Base-by-base conservation (phyloP, 2,113 vertebrate genomes). In the Ariopsis seemanni region DNA sequence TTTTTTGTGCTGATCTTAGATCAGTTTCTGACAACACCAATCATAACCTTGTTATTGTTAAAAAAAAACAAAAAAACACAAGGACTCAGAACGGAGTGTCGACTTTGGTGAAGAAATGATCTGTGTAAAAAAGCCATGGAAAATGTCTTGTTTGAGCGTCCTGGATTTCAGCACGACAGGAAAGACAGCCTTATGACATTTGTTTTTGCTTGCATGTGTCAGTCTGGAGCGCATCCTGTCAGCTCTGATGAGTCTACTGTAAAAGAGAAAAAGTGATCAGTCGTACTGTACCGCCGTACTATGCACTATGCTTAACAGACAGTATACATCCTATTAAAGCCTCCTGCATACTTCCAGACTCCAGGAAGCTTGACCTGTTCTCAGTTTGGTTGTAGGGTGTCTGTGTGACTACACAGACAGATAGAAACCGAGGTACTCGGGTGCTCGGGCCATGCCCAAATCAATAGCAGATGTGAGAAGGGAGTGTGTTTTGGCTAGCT, bases 401-500 rank as follows among this genome's bases (percentile, higher is more conserved):
- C 82, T 84, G 50, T 84, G 79, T 50, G 77, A 58, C 85, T 86
- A 74, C 34, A 52, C 69, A 86, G 80, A 88, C 80, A 90, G 84
- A 83, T 86, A 83, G 74, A 88, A 83, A 63, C 55, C 4, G 80
- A 86, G 84, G 84, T 87, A 71, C 88, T 72, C 65, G n/a, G 85
- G 87, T 87, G 79, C 88, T 72, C 65, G n/a, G 85, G 87, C 55
- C 84, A 63, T 88, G 25, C 25, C 65, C 79, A 88, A 90, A 90
- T 90, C 89, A 88, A 86, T 84, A 80, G 58, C 89, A 90, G 89
- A 90, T 90, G 87, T 90, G 55, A 74, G 71, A 89, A 62, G 69
- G 67, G 85, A 90, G 79, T 72, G 65, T 84, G 89, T 85, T 88
- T 86, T 86, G 74, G 71, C 84, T 84, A 86, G 55, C 83, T 58